Evolutionary conservation across 2,888 invertebrate species (phyloP).

Genomic region (Tachina grossa): DNA sequence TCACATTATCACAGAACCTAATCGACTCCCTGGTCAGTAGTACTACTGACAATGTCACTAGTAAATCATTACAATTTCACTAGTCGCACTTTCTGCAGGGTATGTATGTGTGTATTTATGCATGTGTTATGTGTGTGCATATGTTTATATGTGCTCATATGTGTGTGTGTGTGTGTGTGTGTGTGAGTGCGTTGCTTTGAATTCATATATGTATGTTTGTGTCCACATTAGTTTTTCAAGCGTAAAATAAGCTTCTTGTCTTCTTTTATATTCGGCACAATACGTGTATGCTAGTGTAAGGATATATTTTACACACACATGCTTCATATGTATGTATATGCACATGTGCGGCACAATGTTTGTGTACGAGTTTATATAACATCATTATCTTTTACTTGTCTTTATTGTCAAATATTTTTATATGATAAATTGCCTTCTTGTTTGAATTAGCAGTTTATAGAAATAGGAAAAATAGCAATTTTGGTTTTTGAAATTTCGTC

Average conservation of each 20-base stretch:
- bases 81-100: too few relatives aligned
- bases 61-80: too few relatives aligned
- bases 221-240: conserved; percentile 66
- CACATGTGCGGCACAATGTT: not conserved
- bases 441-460: conserved; percentile 68
- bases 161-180: not conserved
- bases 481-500: conserved; percentile 13
- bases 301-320: conserved; percentile 48
- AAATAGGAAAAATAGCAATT: conserved; percentile 40
- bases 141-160: not conserved
- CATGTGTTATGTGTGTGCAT: not conserved
- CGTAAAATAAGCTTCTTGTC: conserved; percentile 73
- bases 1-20: too few relatives aligned
- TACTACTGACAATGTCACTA: too few relatives aligned
- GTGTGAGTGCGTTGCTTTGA: not conserved
- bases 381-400: conserved; percentile 71
- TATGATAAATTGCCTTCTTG: conserved; percentile 70
- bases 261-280: conserved; percentile 38
- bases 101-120: not conserved
- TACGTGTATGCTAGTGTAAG: conserved; percentile 30
- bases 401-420: conserved; percentile 71
- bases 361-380: conserved; percentile 65
- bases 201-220: conserved; percentile 19
- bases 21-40: too few relatives aligned
- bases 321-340: not conserved